These are phyloP conservation scores for Zingel zingel DNA, from an alignment of 2,113 vertebrate genomes.

Conservation along the genomic window DNA sequence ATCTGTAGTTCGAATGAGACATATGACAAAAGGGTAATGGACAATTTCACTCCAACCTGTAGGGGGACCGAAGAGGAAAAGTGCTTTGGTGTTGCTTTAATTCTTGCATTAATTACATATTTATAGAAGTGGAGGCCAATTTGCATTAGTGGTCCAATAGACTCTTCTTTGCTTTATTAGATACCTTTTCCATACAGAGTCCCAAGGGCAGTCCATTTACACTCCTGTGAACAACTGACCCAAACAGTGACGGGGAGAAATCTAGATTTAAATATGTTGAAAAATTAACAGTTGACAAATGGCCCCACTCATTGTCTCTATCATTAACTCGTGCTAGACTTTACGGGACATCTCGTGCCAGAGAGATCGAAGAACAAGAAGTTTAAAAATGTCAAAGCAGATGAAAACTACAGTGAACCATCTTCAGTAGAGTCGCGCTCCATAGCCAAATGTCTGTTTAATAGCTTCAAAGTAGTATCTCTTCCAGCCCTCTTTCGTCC, in stretches of 20 bases:
- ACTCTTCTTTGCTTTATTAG: slow-evolving; percentile 31
- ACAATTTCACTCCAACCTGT: too few relatives aligned
- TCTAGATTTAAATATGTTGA: slow-evolving; percentile 58
- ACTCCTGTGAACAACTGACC: slow-evolving; percentile 40
- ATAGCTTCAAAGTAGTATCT: slow-evolving; percentile 97
- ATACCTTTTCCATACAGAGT: slow-evolving; percentile 30
- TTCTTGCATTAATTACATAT: slow-evolving; percentile 51
- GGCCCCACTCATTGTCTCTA: slow-evolving; percentile 8
- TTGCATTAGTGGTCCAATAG: slow-evolving; percentile 47
- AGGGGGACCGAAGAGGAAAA: too few relatives aligned
- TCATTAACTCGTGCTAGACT: slow-evolving; percentile 25
- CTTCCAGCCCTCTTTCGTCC: slow-evolving; percentile 95
- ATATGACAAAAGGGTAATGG: too few relatives aligned
- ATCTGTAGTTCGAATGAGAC: too few relatives aligned
- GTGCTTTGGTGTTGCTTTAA: too few relatives aligned
- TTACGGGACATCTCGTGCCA: slow-evolving; percentile 33
- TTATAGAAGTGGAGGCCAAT: slow-evolving; percentile 52
- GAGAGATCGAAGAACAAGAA: slow-evolving; percentile 24
- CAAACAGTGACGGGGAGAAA: slow-evolving; percentile 40
- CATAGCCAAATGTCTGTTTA: slow-evolving; percentile 98
- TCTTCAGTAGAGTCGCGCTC: slow-evolving; percentile 90
- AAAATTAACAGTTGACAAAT: slow-evolving; percentile 48
- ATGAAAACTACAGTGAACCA: background rate
- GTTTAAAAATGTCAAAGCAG: slow-evolving; percentile 30
- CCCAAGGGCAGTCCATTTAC: slow-evolving; percentile 46